Percentiles rank a stretch among this genome's conserved stretches.
Conservation (phyloP, 2,797 vertebrate genomes). For the Heteromormyrus szaboi region DNA sequence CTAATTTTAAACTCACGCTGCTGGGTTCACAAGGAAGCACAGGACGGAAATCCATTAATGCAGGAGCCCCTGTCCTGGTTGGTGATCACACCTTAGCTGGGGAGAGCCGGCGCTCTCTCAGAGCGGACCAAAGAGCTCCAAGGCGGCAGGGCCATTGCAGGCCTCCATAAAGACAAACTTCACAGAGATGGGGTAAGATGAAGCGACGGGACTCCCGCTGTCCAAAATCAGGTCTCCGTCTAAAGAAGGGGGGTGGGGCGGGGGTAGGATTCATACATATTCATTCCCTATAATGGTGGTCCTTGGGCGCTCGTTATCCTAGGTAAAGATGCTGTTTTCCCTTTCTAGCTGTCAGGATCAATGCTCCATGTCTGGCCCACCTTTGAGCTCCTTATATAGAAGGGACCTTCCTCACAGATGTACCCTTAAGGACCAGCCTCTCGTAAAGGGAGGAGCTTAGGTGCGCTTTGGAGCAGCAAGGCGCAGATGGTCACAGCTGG, state of each 20-base stretch:
- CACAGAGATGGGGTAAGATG: neutral
- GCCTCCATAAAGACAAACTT: neutral
- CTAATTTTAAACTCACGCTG: conserved; percentile 34
- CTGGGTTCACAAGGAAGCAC: conserved; percentile 22
- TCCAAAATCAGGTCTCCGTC: conserved; percentile 18
- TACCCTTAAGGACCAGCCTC: neutral
- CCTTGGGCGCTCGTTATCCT: conserved; percentile 30
- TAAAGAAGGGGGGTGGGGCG: neutral
- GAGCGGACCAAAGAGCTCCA: neutral
- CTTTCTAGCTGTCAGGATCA: conserved; percentile 36
- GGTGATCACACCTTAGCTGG: conserved; percentile 7
- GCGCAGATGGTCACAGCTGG: neutral
- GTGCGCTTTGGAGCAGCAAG: neutral
- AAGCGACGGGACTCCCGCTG: conserved; percentile 16
- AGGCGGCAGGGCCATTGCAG: neutral
- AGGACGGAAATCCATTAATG: conserved; percentile 27
- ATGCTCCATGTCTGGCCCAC: neutral
- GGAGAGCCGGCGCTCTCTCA: neutral
- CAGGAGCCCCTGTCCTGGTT: conserved; percentile 21
- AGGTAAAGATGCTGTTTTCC: conserved; percentile 53
- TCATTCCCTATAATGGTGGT: conserved; percentile 43
- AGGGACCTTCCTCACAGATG: neutral
- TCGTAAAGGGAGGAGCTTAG: neutral
- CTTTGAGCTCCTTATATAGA: neutral
- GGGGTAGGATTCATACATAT: neutral